A percentile compares a stretch with the other conserved stretches of the same genome.
Evolutionary conservation across 1,140 invertebrate genomes (phyloP).

Genomic region (Euwallacea similis): DNA sequence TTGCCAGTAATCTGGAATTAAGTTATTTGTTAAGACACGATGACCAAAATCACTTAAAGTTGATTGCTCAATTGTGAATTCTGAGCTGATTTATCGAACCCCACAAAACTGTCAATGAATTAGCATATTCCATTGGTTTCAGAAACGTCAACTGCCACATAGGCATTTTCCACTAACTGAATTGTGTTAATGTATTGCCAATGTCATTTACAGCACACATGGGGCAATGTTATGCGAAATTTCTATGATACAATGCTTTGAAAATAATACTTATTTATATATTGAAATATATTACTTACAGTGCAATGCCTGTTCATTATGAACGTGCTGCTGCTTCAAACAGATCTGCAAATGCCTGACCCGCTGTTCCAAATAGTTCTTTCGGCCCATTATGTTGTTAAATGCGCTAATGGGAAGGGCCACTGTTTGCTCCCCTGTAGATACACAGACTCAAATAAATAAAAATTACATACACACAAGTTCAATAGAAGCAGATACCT

Average conservation of each 20-base stretch:
- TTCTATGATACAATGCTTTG: neutral
- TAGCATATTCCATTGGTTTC: too few species aligned
- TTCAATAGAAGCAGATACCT: too few species aligned
- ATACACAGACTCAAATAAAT: neutral
- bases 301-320: conserved; percentile 65
- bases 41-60: neutral
- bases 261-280: neutral
- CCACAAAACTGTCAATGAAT: too few species aligned
- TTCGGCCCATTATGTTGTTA: conserved; percentile 56
- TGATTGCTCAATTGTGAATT: too few species aligned
- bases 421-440: conserved; percentile 40
- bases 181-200: too few species aligned
- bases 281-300: conserved; percentile 60
- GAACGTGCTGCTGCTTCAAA: conserved; percentile 65
- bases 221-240: too few species aligned
- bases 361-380: conserved; percentile 61
- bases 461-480: neutral
- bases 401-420: conserved; percentile 50
- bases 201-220: too few species aligned
- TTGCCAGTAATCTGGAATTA: conserved; percentile 61
- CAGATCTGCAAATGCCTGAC: conserved; percentile 64
- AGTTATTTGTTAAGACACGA: neutral
- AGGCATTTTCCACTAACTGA: too few species aligned
- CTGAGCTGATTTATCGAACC: too few species aligned
- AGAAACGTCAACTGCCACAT: too few species aligned